These are phyloP conservation scores for Thunnus albacares DNA, from an alignment of 2,797 vertebrate genomes.

Conservation along the genomic window DNA sequence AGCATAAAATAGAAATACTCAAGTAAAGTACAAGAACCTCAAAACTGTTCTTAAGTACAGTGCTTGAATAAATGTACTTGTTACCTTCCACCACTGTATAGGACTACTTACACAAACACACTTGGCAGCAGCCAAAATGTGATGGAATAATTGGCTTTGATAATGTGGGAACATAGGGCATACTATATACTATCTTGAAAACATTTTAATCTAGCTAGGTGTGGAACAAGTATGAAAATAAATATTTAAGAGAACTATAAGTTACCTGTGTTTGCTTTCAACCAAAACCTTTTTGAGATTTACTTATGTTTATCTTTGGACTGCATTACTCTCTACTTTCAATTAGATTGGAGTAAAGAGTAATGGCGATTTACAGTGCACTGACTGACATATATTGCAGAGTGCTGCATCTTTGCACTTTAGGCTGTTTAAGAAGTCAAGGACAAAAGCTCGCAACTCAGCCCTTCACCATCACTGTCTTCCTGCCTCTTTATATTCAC, in stretches of 20 bases:
- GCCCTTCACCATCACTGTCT: conserved; percentile 46
- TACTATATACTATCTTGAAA: background rate
- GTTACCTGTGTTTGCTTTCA: background rate
- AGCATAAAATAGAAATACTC: too few species aligned
- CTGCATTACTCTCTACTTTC: background rate
- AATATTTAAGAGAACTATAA: conserved; percentile 22
- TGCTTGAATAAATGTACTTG: too few species aligned
- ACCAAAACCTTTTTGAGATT: background rate
- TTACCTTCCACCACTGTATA: background rate
- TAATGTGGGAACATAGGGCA: conserved; percentile 1
- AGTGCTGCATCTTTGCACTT: conserved; percentile 55
- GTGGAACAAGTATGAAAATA: conserved; percentile 8
- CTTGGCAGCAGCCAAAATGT: background rate
- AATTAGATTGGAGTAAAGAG: conserved; percentile 7
- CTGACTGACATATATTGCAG: conserved; percentile 37
- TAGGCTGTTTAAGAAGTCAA: conserved; percentile 61
- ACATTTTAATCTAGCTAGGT: background rate
- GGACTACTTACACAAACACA: conserved; percentile 21
- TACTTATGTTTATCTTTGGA: background rate
- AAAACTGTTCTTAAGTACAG: too few species aligned
- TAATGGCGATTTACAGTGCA: conserved; percentile 26
- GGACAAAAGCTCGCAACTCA: conserved; percentile 55
- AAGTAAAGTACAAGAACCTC: too few species aligned
- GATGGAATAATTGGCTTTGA: conserved; percentile 1
- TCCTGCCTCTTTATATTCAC: conserved; percentile 49